These are phyloP conservation scores for Drosophila recens DNA, from an alignment of 2,888 invertebrate genomes.

Conservation along the genomic window DNA sequence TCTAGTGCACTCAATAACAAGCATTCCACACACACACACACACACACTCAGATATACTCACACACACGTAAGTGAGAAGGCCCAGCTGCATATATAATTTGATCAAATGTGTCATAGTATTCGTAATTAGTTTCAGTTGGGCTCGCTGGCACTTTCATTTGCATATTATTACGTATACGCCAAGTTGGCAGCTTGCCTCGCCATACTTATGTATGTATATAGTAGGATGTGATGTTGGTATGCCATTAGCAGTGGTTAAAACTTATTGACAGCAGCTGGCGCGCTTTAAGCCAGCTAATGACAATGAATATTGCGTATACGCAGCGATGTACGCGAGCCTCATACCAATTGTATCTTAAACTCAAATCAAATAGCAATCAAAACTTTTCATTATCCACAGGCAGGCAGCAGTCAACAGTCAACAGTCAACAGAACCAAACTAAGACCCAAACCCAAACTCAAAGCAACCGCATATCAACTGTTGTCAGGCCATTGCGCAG, in stretches of 20 bases:
- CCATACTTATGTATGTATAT: slow-evolving; percentile 16
- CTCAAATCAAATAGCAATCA: slow-evolving; percentile 80
- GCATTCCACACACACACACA: slow-evolving; percentile 36
- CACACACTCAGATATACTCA: slow-evolving; percentile 7
- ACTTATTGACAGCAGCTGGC: slow-evolving; percentile 56
- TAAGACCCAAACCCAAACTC: slow-evolving; percentile 17
- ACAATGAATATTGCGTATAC: slow-evolving; percentile 62
- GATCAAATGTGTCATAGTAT: slow-evolving; percentile 65
- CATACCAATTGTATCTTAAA: slow-evolving; percentile 47
- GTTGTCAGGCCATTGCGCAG: slow-evolving; percentile 63
- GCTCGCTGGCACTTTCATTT: slow-evolving; percentile 60
- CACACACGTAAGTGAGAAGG: slow-evolving; percentile 1
- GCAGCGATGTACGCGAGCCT: slow-evolving; percentile 45
- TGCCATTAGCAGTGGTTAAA: slow-evolving; percentile 49
- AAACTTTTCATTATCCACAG: slow-evolving; percentile 77
- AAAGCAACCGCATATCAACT: slow-evolving; percentile 73
- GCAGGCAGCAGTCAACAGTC: slow-evolving; percentile 20
- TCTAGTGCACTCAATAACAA: slow-evolving; percentile 69
- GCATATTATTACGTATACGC: slow-evolving; percentile 74
- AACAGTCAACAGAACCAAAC: slow-evolving; percentile 25
- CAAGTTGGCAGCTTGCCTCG: slow-evolving; percentile 19
- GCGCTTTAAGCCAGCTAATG: slow-evolving; percentile 33
- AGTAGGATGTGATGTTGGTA: slow-evolving; percentile 40
- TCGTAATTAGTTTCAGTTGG: slow-evolving; percentile 66
- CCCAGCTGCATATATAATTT: slow-evolving; percentile 74